Percentiles rank a stretch among this genome's conserved stretches.
phyloP scores from a whole-genome alignment of 2,113 vertebrate species.

The Climacteris rufus region DNA sequence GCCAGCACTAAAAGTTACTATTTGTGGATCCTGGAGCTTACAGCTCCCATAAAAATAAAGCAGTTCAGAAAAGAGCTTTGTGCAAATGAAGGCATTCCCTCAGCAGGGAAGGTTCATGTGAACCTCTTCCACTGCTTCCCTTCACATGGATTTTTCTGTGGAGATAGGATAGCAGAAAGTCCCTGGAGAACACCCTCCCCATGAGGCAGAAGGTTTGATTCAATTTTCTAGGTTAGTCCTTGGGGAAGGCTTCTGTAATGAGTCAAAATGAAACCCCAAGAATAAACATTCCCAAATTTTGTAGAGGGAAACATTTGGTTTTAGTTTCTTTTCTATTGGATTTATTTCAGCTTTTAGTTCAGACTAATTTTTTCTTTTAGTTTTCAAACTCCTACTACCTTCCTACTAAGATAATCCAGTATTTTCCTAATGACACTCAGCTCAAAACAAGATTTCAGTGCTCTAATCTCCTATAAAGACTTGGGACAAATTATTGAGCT shows the following conservation, averaged over 20 bases:
- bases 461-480: background rate
- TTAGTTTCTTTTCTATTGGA: background rate
- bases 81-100: constrained; percentile 7
- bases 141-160: background rate
- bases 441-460: background rate
- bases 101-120: background rate
- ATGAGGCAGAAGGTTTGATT: background rate
- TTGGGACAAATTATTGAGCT: background rate
- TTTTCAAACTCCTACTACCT: background rate
- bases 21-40: constrained; percentile 22
- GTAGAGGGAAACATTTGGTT: background rate
- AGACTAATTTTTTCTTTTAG: background rate
- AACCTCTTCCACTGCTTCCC: background rate
- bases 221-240: background rate
- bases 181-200: background rate
- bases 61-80: background rate
- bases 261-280: background rate
- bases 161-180: background rate
- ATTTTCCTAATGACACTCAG: background rate
- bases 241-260: background rate
- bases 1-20: constrained; percentile 13
- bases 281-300: background rate
- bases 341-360: background rate
- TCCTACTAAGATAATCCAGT: background rate
- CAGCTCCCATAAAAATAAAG: constrained; percentile 25